Evolutionary conservation across 2,888 invertebrate genomes (phyloP).

Genomic region (Boloria euphrosyne): DNA sequence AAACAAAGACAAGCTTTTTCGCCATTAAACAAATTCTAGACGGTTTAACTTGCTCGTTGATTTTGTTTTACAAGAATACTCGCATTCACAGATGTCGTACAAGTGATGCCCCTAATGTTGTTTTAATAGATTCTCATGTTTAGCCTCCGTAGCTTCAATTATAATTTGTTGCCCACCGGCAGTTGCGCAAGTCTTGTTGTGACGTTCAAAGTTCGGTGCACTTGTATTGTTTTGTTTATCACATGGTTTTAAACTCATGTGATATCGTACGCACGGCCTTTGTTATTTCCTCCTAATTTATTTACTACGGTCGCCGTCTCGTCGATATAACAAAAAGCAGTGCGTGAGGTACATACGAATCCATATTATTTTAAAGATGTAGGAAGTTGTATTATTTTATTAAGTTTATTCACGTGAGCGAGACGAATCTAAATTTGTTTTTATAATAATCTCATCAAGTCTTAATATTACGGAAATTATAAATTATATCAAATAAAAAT

Average conservation of each 20-base stretch:
- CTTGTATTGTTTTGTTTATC: constrained; percentile 30
- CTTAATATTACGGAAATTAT: too few species aligned
- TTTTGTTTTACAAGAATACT: constrained; percentile 22
- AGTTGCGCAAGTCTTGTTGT: constrained; percentile 39
- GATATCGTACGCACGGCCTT: constrained; percentile 11
- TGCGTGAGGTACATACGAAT: constrained; percentile 11
- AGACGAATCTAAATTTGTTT: too few species aligned
- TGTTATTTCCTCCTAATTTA: constrained; percentile 22
- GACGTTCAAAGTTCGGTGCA: constrained; percentile 34
- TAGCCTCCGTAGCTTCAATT: constrained; percentile 75
- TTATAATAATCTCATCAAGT: too few species aligned
- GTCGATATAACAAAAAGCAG: constrained; percentile 1
- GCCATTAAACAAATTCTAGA: constrained; percentile 49
- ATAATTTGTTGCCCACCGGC: constrained; percentile 66
- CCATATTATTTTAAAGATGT: constrained; percentile 2
- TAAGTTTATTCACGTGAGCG: too few species aligned
- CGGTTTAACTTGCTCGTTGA: constrained; percentile 45
- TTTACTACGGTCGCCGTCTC: constrained; percentile 11
- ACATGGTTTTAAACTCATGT: constrained; percentile 15
- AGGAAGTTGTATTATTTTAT: constrained; percentile 3
- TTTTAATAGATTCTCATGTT: constrained; percentile 69
- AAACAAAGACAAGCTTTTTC: constrained; percentile 52
- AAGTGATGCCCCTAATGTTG: constrained; percentile 57
- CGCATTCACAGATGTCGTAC: constrained; percentile 38
- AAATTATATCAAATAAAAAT: too few species aligned